A percentile compares a stretch with the other conserved stretches of the same genome.
phyloP scores from a whole-genome alignment of 2,888 invertebrate genomes.

The Andricus curvator region DNA sequence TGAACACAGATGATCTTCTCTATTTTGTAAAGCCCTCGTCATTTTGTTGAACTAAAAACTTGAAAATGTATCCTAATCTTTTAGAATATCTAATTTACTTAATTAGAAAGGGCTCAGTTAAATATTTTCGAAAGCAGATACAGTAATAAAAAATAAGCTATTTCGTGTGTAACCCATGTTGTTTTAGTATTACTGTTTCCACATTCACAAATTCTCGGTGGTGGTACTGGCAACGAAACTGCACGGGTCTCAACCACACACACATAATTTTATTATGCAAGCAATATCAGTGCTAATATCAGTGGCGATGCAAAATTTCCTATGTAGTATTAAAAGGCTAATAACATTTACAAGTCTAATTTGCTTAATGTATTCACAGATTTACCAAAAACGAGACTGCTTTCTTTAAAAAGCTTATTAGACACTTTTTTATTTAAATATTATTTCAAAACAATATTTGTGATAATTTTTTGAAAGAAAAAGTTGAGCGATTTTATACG shows the following conservation, averaged over 20 bases:
- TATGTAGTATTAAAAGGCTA: not conserved
- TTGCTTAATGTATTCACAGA: not conserved
- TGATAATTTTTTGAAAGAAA: not conserved
- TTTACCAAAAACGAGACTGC: slow-evolving; percentile 1
- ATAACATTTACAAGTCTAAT: slow-evolving; percentile 31
- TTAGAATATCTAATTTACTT: not conserved
- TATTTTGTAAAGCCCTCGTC: too few species aligned
- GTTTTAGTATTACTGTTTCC: slow-evolving; percentile 8
- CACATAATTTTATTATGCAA: slow-evolving; percentile 6
- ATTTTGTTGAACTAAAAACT: too few species aligned
- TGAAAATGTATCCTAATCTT: too few species aligned
- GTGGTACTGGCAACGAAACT: slow-evolving; percentile 16
- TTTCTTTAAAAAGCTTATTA: not conserved
- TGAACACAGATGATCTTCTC: too few species aligned
- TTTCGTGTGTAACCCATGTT: not conserved
- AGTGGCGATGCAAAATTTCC: slow-evolving; percentile 4
- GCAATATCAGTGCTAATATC: slow-evolving; percentile 24
- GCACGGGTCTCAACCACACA: slow-evolving; percentile 1
- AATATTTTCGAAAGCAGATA: not conserved
- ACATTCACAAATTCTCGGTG: slow-evolving; percentile 22
- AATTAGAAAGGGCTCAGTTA: not conserved
- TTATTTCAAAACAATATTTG: not conserved
- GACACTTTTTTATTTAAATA: too few species aligned
- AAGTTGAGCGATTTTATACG: not conserved
- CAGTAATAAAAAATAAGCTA: not conserved